Conservation (phyloP, 2,113 vertebrate genomes). For the Eolophus roseicapilla region DNA sequence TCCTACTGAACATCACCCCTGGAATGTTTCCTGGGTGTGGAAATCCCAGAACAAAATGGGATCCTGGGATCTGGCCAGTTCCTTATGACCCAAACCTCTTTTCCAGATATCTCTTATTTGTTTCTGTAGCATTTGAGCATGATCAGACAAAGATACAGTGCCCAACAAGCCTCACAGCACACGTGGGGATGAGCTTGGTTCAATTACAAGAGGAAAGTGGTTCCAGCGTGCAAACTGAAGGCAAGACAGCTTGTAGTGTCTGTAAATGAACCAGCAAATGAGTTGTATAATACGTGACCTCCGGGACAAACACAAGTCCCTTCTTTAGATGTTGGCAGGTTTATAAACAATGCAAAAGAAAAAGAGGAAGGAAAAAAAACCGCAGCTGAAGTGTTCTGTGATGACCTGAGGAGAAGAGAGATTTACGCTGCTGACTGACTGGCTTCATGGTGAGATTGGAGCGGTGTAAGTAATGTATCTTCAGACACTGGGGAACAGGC, state of each 20-base stretch:
- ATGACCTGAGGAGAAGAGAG: constrained; percentile 1
- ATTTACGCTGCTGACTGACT: not conserved
- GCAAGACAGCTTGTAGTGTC: not conserved
- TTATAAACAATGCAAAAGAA: not conserved
- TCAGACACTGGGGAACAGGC: not conserved
- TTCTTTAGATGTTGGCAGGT: not conserved
- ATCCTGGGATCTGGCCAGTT: not conserved
- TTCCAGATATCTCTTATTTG: not conserved
- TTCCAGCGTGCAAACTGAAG: not conserved
- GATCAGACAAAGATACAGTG: not conserved
- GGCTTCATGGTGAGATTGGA: not conserved
- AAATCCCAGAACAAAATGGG: not conserved
- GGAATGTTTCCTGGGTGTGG: not conserved
- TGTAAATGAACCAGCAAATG: constrained; percentile 46
- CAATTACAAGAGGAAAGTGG: constrained; percentile 34
- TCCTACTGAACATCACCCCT: not conserved
- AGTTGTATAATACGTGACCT: not conserved
- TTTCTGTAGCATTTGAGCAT: not conserved
- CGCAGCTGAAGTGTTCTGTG: not conserved
- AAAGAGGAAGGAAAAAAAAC: not conserved
- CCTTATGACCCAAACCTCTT: not conserved
- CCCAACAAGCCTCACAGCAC: not conserved
- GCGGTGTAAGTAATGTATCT: not conserved
- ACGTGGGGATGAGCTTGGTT: not conserved
- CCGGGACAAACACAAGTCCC: constrained; percentile 12